Evolutionary conservation across 2,888 invertebrate species (phyloP).

Genomic region (Drepana falcataria): DNA sequence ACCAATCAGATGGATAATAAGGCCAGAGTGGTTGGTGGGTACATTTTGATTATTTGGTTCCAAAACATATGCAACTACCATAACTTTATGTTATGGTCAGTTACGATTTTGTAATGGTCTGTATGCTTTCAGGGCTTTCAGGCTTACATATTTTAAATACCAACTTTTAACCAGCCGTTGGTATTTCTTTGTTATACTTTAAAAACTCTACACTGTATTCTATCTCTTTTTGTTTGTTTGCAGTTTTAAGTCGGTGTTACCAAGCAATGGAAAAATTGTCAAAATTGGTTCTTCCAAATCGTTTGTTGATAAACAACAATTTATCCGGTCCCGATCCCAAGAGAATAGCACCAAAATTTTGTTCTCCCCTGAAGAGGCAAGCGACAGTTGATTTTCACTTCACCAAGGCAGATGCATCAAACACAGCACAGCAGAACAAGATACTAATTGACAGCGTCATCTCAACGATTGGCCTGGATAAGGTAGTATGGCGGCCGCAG

Average conservation of each 20-base stretch:
- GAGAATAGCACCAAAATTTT: conserved; percentile 44
- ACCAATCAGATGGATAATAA: conserved; percentile 38
- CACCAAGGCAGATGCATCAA: conserved; percentile 37
- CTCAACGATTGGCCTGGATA: conserved; percentile 48
- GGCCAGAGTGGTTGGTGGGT: conserved; percentile 53
- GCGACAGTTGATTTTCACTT: conserved; percentile 53
- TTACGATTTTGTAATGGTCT: no score
- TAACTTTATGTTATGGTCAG: no score
- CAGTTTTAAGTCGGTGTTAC: conserved; percentile 67
- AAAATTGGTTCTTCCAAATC: conserved; percentile 51
- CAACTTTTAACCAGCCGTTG: conserved; percentile 8
- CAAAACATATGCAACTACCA: background rate
- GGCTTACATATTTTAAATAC: no score
- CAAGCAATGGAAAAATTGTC: conserved; percentile 49
- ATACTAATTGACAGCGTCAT: conserved; percentile 60
- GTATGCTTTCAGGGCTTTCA: no score
- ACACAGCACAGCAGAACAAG: conserved; percentile 50
- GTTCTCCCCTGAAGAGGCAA: conserved; percentile 67
- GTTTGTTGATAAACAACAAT: conserved; percentile 46
- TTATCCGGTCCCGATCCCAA: conserved; percentile 39
- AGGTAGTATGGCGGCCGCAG: conserved; percentile 46
- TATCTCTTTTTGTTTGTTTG: conserved; percentile 35
- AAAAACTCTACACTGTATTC: no score
- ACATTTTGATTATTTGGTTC: conserved; percentile 9
- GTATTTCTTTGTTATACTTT: conserved; percentile 9